Conservation (phyloP, 2,113 vertebrate genomes). For the Ceuthmochares aereus region DNA sequence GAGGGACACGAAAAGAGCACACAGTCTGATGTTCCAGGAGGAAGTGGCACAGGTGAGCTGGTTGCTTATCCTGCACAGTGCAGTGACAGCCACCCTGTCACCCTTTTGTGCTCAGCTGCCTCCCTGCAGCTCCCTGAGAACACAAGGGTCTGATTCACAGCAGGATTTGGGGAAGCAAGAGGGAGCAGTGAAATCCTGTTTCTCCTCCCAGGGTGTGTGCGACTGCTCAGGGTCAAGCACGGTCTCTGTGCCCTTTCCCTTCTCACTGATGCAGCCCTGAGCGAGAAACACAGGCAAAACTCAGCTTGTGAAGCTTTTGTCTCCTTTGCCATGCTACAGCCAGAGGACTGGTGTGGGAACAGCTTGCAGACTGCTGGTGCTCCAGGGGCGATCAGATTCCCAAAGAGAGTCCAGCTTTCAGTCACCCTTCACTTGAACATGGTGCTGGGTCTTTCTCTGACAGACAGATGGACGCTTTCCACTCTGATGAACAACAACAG, state of each 20-base stretch:
- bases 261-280: accelerated
- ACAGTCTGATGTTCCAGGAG: background rate
- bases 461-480: conserved; percentile 16
- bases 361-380: background rate
- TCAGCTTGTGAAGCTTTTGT: background rate
- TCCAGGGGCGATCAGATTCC: background rate
- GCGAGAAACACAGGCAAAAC: background rate
- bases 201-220: background rate
- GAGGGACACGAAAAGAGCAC: too few species aligned
- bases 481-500: conserved; percentile 14
- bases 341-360: background rate
- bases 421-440: background rate
- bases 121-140: background rate
- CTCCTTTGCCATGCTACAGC: accelerated
- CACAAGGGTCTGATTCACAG: background rate
- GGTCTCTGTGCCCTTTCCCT: background rate
- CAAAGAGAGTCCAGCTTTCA: background rate
- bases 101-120: background rate
- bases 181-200: background rate
- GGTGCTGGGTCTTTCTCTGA: background rate
- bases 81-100: accelerated
- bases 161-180: background rate
- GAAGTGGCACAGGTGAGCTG: background rate
- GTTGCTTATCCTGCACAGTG: background rate
- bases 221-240: background rate